These are phyloP conservation scores for Pipistrellus pygmaeus DNA, from an alignment of 2,797 vertebrate genomes.

Conservation along the genomic window DNA sequence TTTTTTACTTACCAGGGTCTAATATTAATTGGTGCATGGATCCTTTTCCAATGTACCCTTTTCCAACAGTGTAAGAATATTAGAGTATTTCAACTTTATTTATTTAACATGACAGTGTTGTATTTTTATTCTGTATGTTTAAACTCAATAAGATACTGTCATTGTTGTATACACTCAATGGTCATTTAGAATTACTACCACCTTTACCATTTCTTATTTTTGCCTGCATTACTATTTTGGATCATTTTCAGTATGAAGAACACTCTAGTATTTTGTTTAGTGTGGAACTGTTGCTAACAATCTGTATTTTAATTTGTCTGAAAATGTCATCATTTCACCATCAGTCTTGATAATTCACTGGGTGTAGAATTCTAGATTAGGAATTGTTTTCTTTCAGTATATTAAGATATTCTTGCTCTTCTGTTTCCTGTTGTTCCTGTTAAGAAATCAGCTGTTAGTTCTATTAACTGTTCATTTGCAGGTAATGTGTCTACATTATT, in stretches of 20 bases:
- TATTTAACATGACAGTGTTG: neutral
- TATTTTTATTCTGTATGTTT: conserved; percentile 13
- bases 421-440: neutral
- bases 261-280: neutral
- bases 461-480: neutral
- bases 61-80: neutral
- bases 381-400: neutral
- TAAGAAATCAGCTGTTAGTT: neutral
- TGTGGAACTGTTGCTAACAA: neutral
- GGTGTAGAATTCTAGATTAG: neutral
- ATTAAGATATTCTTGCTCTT: conserved; percentile 27
- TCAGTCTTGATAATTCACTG: neutral
- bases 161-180: neutral
- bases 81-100: neutral
- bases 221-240: neutral
- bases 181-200: neutral
- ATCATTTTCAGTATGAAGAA: neutral
- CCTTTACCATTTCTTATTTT: neutral
- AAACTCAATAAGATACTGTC: neutral
- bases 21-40: neutral
- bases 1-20: neutral
- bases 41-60: neutral
- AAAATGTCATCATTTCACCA: neutral
- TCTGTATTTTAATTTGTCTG: neutral
- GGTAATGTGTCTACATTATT: neutral